Evolutionary conservation across 2,113 vertebrate genomes (phyloP), one percentile per base, ranked within the genome.

Genomic region (Grantiella picta): DNA sequence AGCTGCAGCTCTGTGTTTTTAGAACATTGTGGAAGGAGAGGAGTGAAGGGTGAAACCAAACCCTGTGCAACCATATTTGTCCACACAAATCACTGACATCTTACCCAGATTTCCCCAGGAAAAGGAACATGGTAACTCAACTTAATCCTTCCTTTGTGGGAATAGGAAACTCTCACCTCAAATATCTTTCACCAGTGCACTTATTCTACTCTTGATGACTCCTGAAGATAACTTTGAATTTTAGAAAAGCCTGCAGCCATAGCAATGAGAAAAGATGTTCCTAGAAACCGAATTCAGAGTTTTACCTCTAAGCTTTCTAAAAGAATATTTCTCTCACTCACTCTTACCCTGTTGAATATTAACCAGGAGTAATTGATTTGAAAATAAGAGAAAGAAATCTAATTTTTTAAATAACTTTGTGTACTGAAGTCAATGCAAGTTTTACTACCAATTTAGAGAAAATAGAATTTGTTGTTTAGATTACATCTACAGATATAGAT

Each of bases 401-500:
- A 4, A 7, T 15, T 20, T 52, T 54, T 44, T 24, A 3, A 28
- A 53, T 28, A 54, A 49, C 13, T 56, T 38, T n/a, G 11, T 35
- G 16, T 17, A 7, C 12, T 40, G 16, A 69, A 66, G 22, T n/a
- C 21, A 59, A 16, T 1, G 0, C 5, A 60, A 56, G 1, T 40
- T 90, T 68, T 64, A 53, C 15, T 0, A 3, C 10, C 1, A 38
- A 36, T 42, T 77, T 52, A 66, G 11, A 50, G 22, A 68, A 68
- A 49, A 9, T 5, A 80, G 28, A 72, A 72, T 64, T 65, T 57
- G 12, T 33, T n/a, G 28, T 44, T 96, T 84, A n/a, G 33, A 36
- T 14, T 93, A 9, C 44, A 42, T 35, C 44, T 81, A 65, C 85
- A 95, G 69, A 77, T 76, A 92, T 42, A 95, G 36, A 29, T 91